A percentile compares a stretch with the other conserved stretches of the same genome.
These are phyloP conservation scores for Lepidochrysops patricia DNA, from an alignment of 2,888 invertebrate genomes.

Conservation along the genomic window DNA sequence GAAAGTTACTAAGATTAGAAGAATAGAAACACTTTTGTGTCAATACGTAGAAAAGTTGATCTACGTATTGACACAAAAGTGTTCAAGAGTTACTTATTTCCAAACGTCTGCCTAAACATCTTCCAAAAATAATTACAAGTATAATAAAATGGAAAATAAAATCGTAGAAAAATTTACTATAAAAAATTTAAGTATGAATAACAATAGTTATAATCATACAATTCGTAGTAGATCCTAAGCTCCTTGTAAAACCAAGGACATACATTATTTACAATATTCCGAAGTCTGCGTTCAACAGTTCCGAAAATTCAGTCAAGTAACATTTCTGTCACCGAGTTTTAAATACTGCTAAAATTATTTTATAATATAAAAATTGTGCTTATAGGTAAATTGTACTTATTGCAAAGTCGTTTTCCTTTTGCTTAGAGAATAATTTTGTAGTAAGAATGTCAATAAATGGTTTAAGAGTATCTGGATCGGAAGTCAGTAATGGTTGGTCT, in stretches of 20 bases:
- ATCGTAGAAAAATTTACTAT: neutral
- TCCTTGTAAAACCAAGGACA: constrained; percentile 74
- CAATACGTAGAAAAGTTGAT: too few relatives aligned
- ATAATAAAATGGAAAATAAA: constrained; percentile 12
- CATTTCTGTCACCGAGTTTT: constrained; percentile 62
- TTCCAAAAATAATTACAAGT: constrained; percentile 37
- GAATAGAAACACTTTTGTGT: too few relatives aligned
- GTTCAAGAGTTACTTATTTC: neutral
- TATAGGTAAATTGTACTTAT: constrained; percentile 62
- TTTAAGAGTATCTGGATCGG: constrained; percentile 55
- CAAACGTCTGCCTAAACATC: neutral
- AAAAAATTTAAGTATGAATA: neutral
- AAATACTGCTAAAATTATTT: constrained; percentile 49
- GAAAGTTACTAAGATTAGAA: constrained; percentile 45
- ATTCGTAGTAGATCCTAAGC: constrained; percentile 41
- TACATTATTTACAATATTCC: constrained; percentile 62
- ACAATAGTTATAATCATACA: constrained; percentile 21
- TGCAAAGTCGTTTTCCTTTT: constrained; percentile 55
- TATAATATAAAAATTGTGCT: constrained; percentile 20
- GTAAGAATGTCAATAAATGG: constrained; percentile 56
- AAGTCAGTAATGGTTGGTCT: constrained; percentile 46
- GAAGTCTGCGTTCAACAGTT: constrained; percentile 45
- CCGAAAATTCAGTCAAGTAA: constrained; percentile 71
- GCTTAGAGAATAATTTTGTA: constrained; percentile 54
- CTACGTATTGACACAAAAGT: neutral